A percentile compares a stretch with the other conserved stretches of the same genome.
Evolutionary conservation across 2,797 vertebrate species (phyloP).

Genomic region (Pteropus rufus): DNA sequence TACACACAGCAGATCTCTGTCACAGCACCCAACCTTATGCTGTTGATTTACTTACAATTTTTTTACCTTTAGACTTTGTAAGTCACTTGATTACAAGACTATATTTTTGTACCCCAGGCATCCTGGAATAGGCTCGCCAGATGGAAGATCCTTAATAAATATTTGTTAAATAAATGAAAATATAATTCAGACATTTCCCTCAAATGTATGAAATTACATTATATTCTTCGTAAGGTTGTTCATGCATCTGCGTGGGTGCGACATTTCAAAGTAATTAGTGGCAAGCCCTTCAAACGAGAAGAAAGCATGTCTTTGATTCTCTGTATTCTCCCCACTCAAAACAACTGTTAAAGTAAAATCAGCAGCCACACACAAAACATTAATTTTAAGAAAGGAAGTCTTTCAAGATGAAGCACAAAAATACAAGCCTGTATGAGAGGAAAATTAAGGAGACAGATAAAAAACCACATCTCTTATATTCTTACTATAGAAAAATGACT

Average conservation of each 20-base stretch:
- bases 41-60: neutral
- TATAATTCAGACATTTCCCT: neutral
- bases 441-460: neutral
- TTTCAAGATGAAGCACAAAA: slow-evolving; percentile 31
- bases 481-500: neutral
- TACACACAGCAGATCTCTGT: neutral
- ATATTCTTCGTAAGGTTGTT: neutral
- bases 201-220: neutral
- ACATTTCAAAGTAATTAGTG: slow-evolving; percentile 55
- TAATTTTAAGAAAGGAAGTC: slow-evolving; percentile 32
- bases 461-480: neutral
- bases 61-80: neutral
- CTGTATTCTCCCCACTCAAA: neutral
- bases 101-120: neutral
- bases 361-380: slow-evolving; percentile 10
- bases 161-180: neutral
- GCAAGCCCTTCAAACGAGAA: slow-evolving; percentile 33
- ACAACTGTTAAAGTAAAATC: slow-evolving; percentile 41
- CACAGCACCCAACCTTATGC: neutral
- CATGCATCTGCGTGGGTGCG: neutral
- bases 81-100: neutral
- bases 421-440: neutral
- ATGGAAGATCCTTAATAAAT: neutral
- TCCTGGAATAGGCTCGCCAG: neutral
- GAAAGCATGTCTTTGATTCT: neutral